Evolutionary conservation across 2,797 vertebrate species (phyloP).

Genomic region (Choloepus didactylus): DNA sequence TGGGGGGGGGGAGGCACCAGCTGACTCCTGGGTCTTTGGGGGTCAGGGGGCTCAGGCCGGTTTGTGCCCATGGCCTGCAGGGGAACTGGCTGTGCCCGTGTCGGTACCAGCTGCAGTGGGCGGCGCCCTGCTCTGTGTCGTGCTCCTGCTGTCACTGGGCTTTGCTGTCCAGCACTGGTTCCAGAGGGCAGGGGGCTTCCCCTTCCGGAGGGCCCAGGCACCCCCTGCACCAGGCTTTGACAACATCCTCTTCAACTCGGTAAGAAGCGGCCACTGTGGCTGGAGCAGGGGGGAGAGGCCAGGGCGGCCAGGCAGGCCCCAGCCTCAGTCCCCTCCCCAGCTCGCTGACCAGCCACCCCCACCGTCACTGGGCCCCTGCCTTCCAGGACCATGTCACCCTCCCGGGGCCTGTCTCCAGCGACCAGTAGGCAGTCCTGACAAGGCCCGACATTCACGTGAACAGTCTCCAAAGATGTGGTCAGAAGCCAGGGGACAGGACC

Average conservation of each 20-base stretch:
- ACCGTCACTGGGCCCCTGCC: too few species aligned
- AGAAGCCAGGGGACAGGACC: too few species aligned
- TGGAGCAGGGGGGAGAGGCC: background rate
- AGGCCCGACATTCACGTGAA: background rate
- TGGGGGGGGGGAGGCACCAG: background rate
- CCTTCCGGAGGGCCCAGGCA: rapidly evolving
- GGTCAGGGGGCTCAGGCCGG: background rate
- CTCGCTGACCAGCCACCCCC: too few species aligned
- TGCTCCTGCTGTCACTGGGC: background rate
- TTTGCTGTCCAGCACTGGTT: constrained; percentile 9
- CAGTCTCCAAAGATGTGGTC: background rate
- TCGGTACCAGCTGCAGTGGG: background rate
- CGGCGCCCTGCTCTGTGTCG: constrained; percentile 60
- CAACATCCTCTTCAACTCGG: constrained; percentile 87
- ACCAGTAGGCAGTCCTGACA: background rate
- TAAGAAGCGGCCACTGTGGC: constrained; percentile 71
- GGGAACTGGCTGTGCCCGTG: rapidly evolving
- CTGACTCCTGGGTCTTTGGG: background rate
- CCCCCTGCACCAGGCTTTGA: constrained; percentile 75
- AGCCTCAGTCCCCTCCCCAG: too few species aligned
- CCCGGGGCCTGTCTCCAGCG: background rate
- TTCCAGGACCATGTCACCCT: background rate
- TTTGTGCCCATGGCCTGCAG: constrained; percentile 15
- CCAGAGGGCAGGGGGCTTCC: constrained; percentile 5
- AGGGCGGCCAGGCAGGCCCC: too few species aligned